Base-by-base conservation (phyloP, 2,113 vertebrate genomes). In the Alouatta palliata region DNA sequence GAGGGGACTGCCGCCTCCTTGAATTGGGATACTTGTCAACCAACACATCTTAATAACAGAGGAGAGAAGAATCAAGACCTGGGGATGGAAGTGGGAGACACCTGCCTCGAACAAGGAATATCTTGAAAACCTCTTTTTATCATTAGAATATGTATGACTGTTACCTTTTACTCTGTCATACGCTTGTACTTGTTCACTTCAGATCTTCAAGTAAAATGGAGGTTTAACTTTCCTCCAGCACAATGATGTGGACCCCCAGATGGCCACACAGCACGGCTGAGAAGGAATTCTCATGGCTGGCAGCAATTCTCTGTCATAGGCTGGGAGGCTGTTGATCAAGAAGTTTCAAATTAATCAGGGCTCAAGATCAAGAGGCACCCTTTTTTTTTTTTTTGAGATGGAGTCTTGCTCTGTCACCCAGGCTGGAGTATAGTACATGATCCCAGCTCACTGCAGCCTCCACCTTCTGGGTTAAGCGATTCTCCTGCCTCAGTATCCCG, bases 401-500 rank as follows among this genome's bases (percentile, higher is more conserved):
- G 61, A 64, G 27, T 64, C 61, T 64, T 6, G 5, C 61, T 30
- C 27, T 64, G 61, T 64, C 61, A 2, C 61, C 61, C 61, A 64
- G 61, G 61, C 61, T 64, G 5, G 61, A 64, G 61, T 64, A 13
- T 12, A 32, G 27, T 64, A 13, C 2, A 2, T 32, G 5, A 64
- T 64, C 61, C 2, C 12, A 2, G 27, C 27, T 32, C 27, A 64
- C 5, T 30, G 1, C 5, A 64, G 14, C 27, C 5, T 32, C 12
- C 27, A 14, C 12, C 61, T 30, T 13, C 61, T 2, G 0, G 61
- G 30, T 64, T 13, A 64, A 32, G 61, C 27, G 14, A 32, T 64
- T 32, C 27, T 64, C 12, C 12, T 32, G 27, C 27, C 61, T 64
- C 61, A 64, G 27, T 27, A 0, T 64, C 27, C 0, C 2, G 0